Base-by-base conservation (phyloP, 2,113 vertebrate genomes). In the Phoxinus phoxinus region DNA sequence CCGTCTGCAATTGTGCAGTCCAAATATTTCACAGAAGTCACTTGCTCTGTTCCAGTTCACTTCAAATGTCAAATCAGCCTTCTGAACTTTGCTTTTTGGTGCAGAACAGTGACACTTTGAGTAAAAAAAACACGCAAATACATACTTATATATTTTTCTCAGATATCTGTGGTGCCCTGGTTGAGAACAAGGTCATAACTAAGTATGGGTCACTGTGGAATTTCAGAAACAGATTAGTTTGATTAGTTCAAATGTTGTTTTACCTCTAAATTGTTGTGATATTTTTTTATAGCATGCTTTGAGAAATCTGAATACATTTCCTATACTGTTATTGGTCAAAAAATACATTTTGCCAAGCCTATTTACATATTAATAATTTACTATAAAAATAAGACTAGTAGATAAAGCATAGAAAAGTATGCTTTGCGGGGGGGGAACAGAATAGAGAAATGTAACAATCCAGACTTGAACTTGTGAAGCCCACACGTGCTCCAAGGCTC, bases 1-100 rank as follows among this genome's bases (percentile, higher is more conserved):
- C 32, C 86, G 90, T 94, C 88, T 58, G 92, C 93, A 92, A 92
- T 87, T 83, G 75, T 75, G 53, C 89, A 78, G 88, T 80, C 90
- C 88, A 89, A 89, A 91, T 85, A 89, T 91, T 89, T 71, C 32
- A 17, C 75, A 30, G 83, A 63, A 77, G 61, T n/a, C 41, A 17
- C 83, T 72, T 23, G 35, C 91, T 72, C 89, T 85, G 88, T 87
- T 89, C 84, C 37, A 53, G 89, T 72, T 86, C 81, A 86, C 90
- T 82, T 72, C 72, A 27, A 21, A 73, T 30, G 67, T 73, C 71
- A 32, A 87, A 85, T 87, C 83, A 84, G 84, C 81, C 59, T 46
- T 74, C 11, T 75, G 84, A 85, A 88, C 67, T 63, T 84, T 72
- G 48, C 44, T 69, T 41, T 46, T 35, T 32, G 19, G 25, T 67